Evolutionary conservation across 2,113 vertebrate species (phyloP), one percentile per base, ranked within the genome.

Genomic region (Esox niger): DNA sequence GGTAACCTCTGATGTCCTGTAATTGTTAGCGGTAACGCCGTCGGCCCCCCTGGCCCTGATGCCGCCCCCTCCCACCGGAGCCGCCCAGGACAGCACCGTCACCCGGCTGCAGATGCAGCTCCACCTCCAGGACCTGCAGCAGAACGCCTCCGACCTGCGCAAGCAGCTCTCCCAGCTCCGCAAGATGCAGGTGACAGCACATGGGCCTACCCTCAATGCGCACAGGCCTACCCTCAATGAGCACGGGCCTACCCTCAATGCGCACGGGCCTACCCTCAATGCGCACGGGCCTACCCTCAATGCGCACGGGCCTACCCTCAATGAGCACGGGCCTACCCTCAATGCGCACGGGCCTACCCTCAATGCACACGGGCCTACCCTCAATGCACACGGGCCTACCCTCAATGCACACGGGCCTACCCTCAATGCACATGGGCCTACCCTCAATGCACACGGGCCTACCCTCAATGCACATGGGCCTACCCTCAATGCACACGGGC

Each of bases 21-120:
- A 79, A 83, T 89, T 78, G 77, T 63, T 87, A 93, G 92, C 90
- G 64, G 85, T 91, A 58, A 93, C 91, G 6, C 92, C 91, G 0
- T 93, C 91, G 58, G 8, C 92, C 84, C 92, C 95, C 79, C 0
- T 91, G 55, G 92, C 92, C 65, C 81, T 92, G 86, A 93, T 93
- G 91, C 91, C 92, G 1, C 94, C 95, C 0, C 93, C 93, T 0
- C 91, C 95, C 3, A 88, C 94, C 0, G 86, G 86, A 33, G 88
- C 88, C 0, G 92, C 88, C 3, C 95, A 91, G 73, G 84, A 93
- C 77, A 93, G 93, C 2, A 88, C 93, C 10, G 75, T 94, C 75
- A 91, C 87, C 69, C 94, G 93, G 30, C 77, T 98, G 78, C 94
- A 98, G 88, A 96, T 99, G 95, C 94, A 98, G 89, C 92, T 98